Percentiles rank a stretch among this genome's conserved stretches.
Evolutionary conservation across 2,888 invertebrate species (phyloP).

Genomic region (Melangyna quadrimaculata): DNA sequence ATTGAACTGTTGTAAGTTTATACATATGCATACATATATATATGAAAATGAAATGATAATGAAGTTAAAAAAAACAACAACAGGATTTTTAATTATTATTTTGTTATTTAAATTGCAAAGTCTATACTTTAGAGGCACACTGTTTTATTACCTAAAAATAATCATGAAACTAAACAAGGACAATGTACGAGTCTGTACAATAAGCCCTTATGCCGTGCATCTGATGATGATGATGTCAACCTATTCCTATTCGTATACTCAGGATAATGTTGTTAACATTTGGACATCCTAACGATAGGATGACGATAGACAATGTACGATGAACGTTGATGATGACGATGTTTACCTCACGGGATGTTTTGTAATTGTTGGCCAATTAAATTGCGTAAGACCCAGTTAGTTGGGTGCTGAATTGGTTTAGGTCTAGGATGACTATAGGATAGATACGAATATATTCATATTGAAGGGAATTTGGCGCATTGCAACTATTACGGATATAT

Average conservation of each 20-base stretch:
- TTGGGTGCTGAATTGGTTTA: neutral
- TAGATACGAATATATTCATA: neutral
- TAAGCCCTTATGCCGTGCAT: neutral
- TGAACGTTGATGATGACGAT: neutral
- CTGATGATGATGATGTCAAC: neutral
- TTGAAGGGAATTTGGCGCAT: neutral
- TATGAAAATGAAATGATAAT: no score
- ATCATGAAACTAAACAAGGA: neutral
- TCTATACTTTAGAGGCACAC: neutral
- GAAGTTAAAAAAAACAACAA: neutral
- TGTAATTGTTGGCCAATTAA: constrained; percentile 57
- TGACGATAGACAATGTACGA: neutral
- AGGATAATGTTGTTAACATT: constrained; percentile 10
- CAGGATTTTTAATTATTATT: neutral
- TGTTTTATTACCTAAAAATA: neutral
- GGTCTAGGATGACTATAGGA: neutral
- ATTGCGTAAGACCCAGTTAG: constrained; percentile 16
- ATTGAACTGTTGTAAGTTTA: no score
- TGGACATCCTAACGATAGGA: neutral
- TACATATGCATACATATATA: no score
- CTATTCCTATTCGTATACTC: neutral
- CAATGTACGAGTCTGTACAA: neutral
- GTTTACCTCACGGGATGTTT: constrained; percentile 33
- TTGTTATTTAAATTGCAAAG: neutral
- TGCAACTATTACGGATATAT: constrained; percentile 17